These are phyloP conservation scores for Arge pagana DNA, from an alignment of 2,888 invertebrate genomes.

Conservation along the genomic window DNA sequence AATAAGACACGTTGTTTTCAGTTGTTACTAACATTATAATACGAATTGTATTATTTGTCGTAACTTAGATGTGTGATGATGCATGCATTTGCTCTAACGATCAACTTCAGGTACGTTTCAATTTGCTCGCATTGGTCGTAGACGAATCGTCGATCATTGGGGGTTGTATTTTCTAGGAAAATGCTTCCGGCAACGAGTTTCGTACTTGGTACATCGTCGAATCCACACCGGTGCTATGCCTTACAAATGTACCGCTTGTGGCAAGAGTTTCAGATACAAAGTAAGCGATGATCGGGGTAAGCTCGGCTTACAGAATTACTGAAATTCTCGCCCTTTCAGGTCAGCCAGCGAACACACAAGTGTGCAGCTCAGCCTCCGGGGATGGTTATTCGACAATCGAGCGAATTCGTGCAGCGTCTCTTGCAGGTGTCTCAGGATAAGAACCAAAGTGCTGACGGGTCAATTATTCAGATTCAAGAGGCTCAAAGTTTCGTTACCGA, in stretches of 20 bases:
- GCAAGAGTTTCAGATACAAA: slow-evolving; percentile 83
- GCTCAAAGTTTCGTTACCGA: background rate
- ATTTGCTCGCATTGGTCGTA: slow-evolving; percentile 7
- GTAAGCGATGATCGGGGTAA: too few relatives aligned
- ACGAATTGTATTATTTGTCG: slow-evolving; percentile 13
- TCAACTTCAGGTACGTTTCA: slow-evolving; percentile 8
- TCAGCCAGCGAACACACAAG: slow-evolving; percentile 83
- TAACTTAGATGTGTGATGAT: slow-evolving; percentile 55
- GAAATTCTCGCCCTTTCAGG: slow-evolving; percentile 60
- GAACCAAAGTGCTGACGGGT: slow-evolving; percentile 26
- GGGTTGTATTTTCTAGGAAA: slow-evolving; percentile 66
- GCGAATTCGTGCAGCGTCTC: slow-evolving; percentile 40
- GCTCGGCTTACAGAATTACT: too few relatives aligned
- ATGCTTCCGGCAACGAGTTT: slow-evolving; percentile 84
- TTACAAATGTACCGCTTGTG: slow-evolving; percentile 79
- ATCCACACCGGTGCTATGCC: slow-evolving; percentile 88
- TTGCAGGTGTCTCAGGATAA: slow-evolving; percentile 32
- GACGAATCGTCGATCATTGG: background rate
- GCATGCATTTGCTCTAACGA: slow-evolving; percentile 27
- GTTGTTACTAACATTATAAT: slow-evolving; percentile 39
- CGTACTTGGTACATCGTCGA: slow-evolving; percentile 81
- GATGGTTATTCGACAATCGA: slow-evolving; percentile 58
- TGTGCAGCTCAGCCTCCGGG: slow-evolving; percentile 70
- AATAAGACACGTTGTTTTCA: slow-evolving; percentile 27
- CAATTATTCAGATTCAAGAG: slow-evolving; percentile 45